Percentiles rank a stretch among this genome's conserved stretches.
Conservation (phyloP, 2,888 invertebrate genomes). For the Heliothis peltigera region DNA sequence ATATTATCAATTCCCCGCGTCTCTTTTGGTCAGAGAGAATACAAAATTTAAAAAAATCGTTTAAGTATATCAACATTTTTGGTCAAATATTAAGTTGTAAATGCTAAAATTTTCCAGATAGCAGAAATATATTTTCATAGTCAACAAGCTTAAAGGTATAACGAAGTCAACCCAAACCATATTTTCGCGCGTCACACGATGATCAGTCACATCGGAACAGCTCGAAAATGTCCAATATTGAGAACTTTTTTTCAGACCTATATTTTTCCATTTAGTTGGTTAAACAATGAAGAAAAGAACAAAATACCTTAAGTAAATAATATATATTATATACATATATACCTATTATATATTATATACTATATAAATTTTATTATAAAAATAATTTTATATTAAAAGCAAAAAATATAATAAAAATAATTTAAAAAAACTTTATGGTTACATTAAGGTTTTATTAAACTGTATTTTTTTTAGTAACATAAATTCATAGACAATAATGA, state of each 20-base stretch:
- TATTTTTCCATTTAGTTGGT: too few species aligned
- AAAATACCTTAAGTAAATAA: too few species aligned
- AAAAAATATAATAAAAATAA: too few species aligned
- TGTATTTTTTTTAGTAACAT: slow-evolving; percentile 31
- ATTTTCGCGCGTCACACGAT: slow-evolving; percentile 13
- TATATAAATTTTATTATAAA: too few species aligned
- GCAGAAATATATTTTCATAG: slow-evolving; percentile 20
- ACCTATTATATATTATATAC: too few species aligned
- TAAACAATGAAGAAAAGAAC: too few species aligned
- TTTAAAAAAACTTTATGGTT: too few species aligned
- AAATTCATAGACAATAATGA: slow-evolving; percentile 32
- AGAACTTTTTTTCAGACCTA: too few species aligned
- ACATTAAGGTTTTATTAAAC: neutral
- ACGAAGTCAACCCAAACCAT: neutral
- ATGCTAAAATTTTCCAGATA: slow-evolving; percentile 40
- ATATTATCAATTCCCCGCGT: neutral
- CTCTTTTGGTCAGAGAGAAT: neutral
- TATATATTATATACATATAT: too few species aligned
- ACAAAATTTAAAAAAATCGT: neutral
- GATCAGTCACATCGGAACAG: neutral
- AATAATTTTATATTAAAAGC: too few species aligned
- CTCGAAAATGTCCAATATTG: too few species aligned
- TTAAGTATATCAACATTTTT: slow-evolving; percentile 1
- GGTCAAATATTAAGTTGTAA: slow-evolving; percentile 12
- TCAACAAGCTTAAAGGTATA: slow-evolving; percentile 25